These are phyloP conservation scores for Perca flavescens DNA, from an alignment of 2,113 vertebrate species.

Conservation along the genomic window DNA sequence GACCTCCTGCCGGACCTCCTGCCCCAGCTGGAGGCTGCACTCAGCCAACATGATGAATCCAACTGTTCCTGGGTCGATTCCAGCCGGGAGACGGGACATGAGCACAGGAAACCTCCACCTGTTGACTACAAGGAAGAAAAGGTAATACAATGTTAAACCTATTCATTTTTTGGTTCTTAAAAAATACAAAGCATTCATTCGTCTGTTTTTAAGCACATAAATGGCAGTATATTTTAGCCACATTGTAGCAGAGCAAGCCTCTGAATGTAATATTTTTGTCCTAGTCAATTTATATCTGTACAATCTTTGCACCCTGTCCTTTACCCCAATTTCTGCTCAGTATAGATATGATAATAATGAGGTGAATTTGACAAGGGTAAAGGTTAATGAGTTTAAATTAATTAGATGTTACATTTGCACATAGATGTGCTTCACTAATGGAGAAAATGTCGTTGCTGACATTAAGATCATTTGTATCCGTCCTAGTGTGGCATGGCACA, in stretches of 20 bases:
- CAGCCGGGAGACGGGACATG: constrained; percentile 48
- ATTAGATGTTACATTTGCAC: not conserved
- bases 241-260: not conserved
- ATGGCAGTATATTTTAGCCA: not conserved
- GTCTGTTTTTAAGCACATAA: not conserved
- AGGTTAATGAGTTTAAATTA: constrained; percentile 6
- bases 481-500: constrained; percentile 21
- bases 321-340: not conserved
- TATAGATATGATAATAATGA: not conserved
- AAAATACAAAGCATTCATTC: not conserved
- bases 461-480: not conserved
- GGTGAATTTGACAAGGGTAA: not conserved
- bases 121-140: constrained; percentile 71
- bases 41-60: constrained; percentile 86
- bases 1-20: constrained; percentile 94
- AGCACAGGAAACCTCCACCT: constrained; percentile 58
- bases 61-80: constrained; percentile 76
- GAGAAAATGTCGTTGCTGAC: constrained; percentile 3
- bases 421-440: constrained; percentile 1
- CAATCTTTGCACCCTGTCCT: not conserved
- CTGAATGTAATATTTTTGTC: not conserved
- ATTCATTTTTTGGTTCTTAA: not conserved
- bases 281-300: not conserved
- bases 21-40: constrained; percentile 91
- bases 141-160: constrained; percentile 66